Evolutionary conservation across 2,888 invertebrate species (phyloP).

Genomic region (Ectropis crepuscularia): DNA sequence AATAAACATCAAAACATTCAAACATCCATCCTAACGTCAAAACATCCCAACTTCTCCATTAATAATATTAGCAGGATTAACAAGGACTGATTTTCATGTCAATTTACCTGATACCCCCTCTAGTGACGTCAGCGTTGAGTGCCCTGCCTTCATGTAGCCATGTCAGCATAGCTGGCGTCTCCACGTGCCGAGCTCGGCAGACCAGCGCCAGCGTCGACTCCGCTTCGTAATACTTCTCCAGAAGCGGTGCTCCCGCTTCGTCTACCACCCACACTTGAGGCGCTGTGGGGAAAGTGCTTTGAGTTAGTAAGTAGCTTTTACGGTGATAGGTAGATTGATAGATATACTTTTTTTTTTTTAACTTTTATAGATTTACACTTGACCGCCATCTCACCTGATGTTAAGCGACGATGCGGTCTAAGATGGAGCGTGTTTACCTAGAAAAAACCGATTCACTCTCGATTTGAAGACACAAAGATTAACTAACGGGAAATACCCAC

Average conservation of each 20-base stretch:
- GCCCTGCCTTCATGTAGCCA: conserved; percentile 88
- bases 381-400: no score
- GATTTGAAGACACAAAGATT: no score
- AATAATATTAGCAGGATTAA: background rate
- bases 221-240: conserved; percentile 88
- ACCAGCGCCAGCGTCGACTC: conserved; percentile 88
- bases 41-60: no score
- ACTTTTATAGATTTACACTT: no score
- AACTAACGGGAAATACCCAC: no score
- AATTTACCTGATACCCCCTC: conserved; percentile 86
- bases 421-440: no score
- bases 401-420: no score
- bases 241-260: conserved; percentile 86
- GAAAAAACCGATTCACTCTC: no score
- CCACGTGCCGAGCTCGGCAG: conserved; percentile 82
- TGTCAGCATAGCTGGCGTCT: conserved; percentile 77
- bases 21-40: no score
- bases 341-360: no score
- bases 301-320: background rate
- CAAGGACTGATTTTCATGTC: background rate
- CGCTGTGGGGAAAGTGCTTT: conserved; percentile 66
- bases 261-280: conserved; percentile 89
- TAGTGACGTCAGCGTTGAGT: conserved; percentile 87
- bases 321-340: no score
- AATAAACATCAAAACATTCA: no score